Base-by-base conservation (phyloP, 2,797 vertebrate genomes). In the Muraenolepis orangiensis region DNA sequence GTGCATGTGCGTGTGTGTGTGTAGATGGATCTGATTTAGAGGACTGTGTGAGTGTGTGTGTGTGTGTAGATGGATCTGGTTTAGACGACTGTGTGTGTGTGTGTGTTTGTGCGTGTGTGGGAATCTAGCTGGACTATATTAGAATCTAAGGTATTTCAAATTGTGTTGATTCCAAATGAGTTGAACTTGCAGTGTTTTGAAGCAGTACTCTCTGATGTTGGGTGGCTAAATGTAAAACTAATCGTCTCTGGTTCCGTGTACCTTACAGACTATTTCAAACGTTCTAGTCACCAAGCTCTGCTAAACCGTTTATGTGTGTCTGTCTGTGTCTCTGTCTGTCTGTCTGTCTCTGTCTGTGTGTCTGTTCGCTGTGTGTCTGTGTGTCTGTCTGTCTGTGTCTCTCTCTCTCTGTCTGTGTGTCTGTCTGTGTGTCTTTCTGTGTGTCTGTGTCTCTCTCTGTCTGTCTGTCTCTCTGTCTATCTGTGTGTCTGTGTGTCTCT, bases 401-500 rank as follows among this genome's bases (percentile, higher is more conserved):
- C n/a, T n/a, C n/a, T n/a, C n/a, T n/a, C n/a, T n/a, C n/a, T n/a
- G n/a, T 57, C 6, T 57, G 6, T 57, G 51, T 51, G 42, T 51
- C 12, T 38, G 42, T 5, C 16, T 51, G 18, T 51, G 4, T 18
- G 8, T 70, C 13, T n/a, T n/a, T n/a, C n/a, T n/a, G n/a, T n/a
- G n/a, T n/a, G n/a, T n/a, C n/a, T n/a, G n/a, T n/a, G n/a, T n/a
- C n/a, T n/a, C n/a, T n/a, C n/a, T 57, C 6, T 57, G 6, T 57
- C 20, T 51, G 42, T 51, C 12, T 38, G 42, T 5, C 16, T 51
- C 4, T 51, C 6, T 18, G 8, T 70, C 13, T 88, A 99, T 97
- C 95, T 99, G 73, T n/a, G n/a, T n/a, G n/a, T 57, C 6, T 57
- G 6, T 57, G 51, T 51, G 42, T n/a, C n/a, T n/a, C n/a, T n/a